Evolutionary conservation across 2,888 invertebrate genomes (phyloP), one percentile per base, ranked within the genome.

Genomic region (Drosophila ustulata): DNA sequence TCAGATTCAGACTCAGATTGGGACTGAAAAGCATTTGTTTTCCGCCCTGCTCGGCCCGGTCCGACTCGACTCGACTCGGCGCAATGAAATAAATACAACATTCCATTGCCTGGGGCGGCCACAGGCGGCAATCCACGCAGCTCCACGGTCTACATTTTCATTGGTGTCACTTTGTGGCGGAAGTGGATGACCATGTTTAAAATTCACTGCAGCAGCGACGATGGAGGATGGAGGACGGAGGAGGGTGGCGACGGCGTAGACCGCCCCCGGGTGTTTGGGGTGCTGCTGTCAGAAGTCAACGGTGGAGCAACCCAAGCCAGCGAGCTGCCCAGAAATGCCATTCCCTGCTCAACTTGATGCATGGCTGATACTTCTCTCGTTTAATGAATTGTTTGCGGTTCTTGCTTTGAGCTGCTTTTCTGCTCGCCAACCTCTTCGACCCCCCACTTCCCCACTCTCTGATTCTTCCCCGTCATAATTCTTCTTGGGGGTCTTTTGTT

Each of bases 91-190:
- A 90, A 89, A 86, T 89, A 86, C 91, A 76, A 80, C 77, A 86
- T 81, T 80, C 77, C 79, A 83, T 67, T 47, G 88, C 88, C 80
- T 45, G 47, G 46, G 79, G 84, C 79, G 4, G 50, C 75, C 82
- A 45, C 75, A 73, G 83, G 53, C 30, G 9, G 4, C 11, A 3
- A 43, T 8, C 67, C 41, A 62, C 57, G 66, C 65, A 66, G 59
- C 64, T 67, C 64, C 71, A 55, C 34, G 46, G 63, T 71, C 69
- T 72, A 68, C 72, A 59, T 66, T 78, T 80, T 73, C 75, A 88
- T 80, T 86, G 88, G 89, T 90, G 91, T 90, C 91, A 91, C 86
- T 90, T 89, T 89, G 90, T 75, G 90, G 90, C 91, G 91, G 91
- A 91, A 91, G 84, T 82, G 89, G 89, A 89, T 80, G 89, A 90